Conservation (phyloP, 2,113 vertebrate species). For the Ardeotis arabs region DNA sequence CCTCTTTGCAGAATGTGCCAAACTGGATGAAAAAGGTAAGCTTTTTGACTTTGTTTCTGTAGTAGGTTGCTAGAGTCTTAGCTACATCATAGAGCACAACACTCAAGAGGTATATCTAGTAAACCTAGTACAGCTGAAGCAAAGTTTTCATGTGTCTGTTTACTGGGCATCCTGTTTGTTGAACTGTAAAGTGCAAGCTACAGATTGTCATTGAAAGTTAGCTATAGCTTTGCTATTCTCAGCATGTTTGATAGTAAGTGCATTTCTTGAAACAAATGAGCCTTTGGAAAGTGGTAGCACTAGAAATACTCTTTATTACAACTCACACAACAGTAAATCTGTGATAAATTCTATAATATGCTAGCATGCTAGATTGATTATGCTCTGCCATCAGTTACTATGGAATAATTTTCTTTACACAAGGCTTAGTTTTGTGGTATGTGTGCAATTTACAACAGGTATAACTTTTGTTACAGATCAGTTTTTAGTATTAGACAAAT, state of each 20-base stretch:
- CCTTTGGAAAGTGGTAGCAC: not conserved
- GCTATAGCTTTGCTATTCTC: not conserved
- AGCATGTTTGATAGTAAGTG: not conserved
- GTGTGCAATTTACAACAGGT: not conserved
- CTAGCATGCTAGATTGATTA: not conserved
- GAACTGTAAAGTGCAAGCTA: not conserved
- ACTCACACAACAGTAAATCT: not conserved
- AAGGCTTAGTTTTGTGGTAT: not conserved
- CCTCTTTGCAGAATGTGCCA: conserved; percentile 97
- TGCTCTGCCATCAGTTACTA: not conserved
- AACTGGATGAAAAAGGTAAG: conserved; percentile 95
- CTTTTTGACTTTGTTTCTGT: not conserved
- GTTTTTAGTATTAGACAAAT: not conserved
- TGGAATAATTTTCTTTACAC: not conserved
- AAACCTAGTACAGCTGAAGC: not conserved
- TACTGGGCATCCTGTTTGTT: not conserved
- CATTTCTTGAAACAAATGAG: not conserved
- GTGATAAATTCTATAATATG: not conserved
- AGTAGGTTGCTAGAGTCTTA: not conserved
- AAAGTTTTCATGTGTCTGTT: not conserved
- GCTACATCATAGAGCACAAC: not conserved
- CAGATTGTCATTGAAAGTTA: not conserved
- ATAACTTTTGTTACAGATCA: not conserved
- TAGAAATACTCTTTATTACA: not conserved
- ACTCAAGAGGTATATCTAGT: not conserved